phyloP scores from a whole-genome alignment of 1,140 invertebrate species.

The Drosophila mojavensis region DNA sequence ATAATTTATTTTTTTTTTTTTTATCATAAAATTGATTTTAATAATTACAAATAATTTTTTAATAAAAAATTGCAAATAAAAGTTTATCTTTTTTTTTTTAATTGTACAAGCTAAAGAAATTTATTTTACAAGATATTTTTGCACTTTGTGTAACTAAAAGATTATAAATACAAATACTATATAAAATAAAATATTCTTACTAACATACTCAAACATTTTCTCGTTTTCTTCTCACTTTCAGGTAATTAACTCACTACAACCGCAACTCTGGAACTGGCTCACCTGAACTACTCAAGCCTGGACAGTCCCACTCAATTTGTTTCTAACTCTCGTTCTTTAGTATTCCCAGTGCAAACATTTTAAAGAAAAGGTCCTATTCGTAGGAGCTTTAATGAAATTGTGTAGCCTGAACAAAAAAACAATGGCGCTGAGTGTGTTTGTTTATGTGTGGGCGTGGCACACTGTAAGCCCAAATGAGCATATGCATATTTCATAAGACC shows the following conservation, averaged over 20 bases:
- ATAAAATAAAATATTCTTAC: neutral
- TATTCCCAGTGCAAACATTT: slow-evolving; percentile 58
- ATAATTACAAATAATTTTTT: too few relatives aligned
- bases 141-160: too few relatives aligned
- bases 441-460: slow-evolving; percentile 24
- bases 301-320: neutral
- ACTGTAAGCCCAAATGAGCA: slow-evolving; percentile 65
- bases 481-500: slow-evolving; percentile 80
- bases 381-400: slow-evolving; percentile 72
- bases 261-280: neutral
- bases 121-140: too few relatives aligned
- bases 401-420: neutral
- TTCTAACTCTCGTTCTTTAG: neutral
- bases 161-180: too few relatives aligned
- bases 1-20: too few relatives aligned
- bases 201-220: neutral
- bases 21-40: too few relatives aligned
- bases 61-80: too few relatives aligned
- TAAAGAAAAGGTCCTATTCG: slow-evolving; percentile 55
- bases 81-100: too few relatives aligned
- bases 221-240: slow-evolving; percentile 1
- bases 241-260: neutral
- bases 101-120: too few relatives aligned
- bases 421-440: slow-evolving; percentile 17
- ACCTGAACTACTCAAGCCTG: neutral